Percentiles rank a stretch among this genome's conserved stretches.
These are phyloP conservation scores for Papilio protenor DNA, from an alignment of 2,888 invertebrate genomes.

Conservation along the genomic window DNA sequence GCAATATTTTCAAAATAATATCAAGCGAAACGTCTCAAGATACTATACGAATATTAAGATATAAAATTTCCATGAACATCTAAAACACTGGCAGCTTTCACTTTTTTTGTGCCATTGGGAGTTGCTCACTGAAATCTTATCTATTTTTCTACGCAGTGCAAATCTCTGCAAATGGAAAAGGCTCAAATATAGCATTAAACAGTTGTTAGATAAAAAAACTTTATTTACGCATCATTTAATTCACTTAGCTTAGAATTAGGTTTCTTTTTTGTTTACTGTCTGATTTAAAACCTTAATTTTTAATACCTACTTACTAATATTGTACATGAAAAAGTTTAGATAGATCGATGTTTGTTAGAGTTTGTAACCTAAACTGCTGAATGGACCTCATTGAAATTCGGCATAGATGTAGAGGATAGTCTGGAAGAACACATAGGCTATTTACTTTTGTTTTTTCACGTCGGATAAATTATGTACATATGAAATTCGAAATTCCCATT, in stretches of 20 bases:
- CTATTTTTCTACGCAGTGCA: constrained; percentile 13
- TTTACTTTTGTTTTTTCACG: too few species aligned
- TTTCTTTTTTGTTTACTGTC: too few species aligned
- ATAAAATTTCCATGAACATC: constrained; percentile 20
- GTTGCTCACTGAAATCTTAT: constrained; percentile 10
- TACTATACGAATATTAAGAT: constrained; percentile 1
- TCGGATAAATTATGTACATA: too few species aligned
- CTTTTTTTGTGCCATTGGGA: constrained; percentile 17
- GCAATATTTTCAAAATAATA: constrained; percentile 8
- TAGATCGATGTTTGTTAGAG: too few species aligned
- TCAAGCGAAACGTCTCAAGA: background rate
- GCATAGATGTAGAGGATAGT: too few species aligned
- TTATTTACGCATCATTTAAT: constrained; percentile 3
- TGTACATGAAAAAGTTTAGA: too few species aligned
- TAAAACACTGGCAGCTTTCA: constrained; percentile 2
- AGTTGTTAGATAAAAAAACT: background rate
- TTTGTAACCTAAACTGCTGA: too few species aligned
- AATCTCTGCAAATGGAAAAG: constrained; percentile 14
- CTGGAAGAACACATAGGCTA: too few species aligned
- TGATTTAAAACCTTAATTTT: too few species aligned
- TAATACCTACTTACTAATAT: too few species aligned
- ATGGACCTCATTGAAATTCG: too few species aligned
- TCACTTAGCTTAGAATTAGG: background rate
- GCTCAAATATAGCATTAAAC: constrained; percentile 8
- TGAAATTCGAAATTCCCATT: too few species aligned